Evolutionary conservation across 2,888 invertebrate genomes (phyloP).

Genomic region (Hecatera dysodea): DNA sequence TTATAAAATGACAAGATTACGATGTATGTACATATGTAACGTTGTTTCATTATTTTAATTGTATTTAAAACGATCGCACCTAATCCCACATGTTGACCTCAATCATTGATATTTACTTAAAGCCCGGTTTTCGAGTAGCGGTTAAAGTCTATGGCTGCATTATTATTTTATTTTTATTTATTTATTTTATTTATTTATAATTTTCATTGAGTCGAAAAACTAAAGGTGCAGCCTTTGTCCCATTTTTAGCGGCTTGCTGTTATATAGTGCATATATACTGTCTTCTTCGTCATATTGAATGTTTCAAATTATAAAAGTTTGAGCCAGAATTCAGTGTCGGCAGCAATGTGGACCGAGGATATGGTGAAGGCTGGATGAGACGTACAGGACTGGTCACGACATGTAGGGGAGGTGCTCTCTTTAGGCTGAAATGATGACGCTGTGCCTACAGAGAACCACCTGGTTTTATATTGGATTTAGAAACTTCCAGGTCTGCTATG

Average conservation of each 20-base stretch:
- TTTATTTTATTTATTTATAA: not conserved
- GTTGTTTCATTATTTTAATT: constrained; percentile 23
- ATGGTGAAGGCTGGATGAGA: too few species aligned
- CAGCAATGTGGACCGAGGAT: too few species aligned
- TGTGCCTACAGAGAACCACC: not conserved
- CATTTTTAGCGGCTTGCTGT: too few species aligned
- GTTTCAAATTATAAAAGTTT: not conserved
- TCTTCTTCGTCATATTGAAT: not conserved
- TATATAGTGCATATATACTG: not conserved
- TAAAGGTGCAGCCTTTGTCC: not conserved
- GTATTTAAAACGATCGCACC: constrained; percentile 22
- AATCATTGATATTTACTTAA: constrained; percentile 23
- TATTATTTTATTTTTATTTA: too few species aligned
- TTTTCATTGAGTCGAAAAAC: not conserved
- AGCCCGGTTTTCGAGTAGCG: not conserved
- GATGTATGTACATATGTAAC: not conserved
- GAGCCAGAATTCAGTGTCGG: not conserved
- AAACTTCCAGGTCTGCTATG: not conserved
- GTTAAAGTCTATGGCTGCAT: not conserved
- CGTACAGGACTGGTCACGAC: too few species aligned
- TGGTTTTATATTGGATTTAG: not conserved
- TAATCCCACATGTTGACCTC: not conserved
- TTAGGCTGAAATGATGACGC: too few species aligned
- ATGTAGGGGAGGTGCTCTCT: too few species aligned
- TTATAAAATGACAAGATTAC: not conserved